These are phyloP conservation scores for Belonocnema kinseyi DNA, from an alignment of 1,140 invertebrate species.

Conservation along the genomic window DNA sequence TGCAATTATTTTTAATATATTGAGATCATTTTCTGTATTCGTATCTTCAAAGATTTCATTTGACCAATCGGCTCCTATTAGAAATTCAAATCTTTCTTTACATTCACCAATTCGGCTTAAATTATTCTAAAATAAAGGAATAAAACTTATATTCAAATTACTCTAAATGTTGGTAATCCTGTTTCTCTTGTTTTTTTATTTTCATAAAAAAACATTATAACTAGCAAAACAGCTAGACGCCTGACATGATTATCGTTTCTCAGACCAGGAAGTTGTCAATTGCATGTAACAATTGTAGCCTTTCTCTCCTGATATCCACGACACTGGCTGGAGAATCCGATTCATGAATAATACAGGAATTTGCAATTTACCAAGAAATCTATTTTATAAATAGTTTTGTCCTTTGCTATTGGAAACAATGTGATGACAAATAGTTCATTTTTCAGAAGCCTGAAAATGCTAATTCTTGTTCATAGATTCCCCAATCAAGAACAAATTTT, in stretches of 20 bases:
- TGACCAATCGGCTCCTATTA: background rate
- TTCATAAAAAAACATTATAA: background rate
- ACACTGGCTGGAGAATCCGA: background rate
- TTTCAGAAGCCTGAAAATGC: too few species aligned
- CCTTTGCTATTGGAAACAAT: too few species aligned
- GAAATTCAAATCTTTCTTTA: too few species aligned
- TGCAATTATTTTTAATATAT: background rate
- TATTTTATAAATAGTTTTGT: too few species aligned
- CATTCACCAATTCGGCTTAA: too few species aligned
- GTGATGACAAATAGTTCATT: too few species aligned
- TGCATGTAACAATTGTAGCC: slow-evolving; percentile 22
- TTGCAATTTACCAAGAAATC: background rate
- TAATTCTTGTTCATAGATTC: too few species aligned
- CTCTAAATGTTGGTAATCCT: background rate
- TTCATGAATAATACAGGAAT: slow-evolving; percentile 4
- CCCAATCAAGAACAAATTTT: too few species aligned
- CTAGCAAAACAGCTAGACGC: background rate
- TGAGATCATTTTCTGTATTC: background rate
- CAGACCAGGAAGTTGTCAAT: slow-evolving; percentile 25
- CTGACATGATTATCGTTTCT: slow-evolving; percentile 14
- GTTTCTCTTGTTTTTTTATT: background rate
- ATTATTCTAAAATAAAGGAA: too few species aligned
- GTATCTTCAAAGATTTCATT: background rate
- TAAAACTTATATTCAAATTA: background rate
- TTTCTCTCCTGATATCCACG: slow-evolving; percentile 19